Base-by-base conservation (phyloP, 2,888 invertebrate species). In the Lymantria dispar region DNA sequence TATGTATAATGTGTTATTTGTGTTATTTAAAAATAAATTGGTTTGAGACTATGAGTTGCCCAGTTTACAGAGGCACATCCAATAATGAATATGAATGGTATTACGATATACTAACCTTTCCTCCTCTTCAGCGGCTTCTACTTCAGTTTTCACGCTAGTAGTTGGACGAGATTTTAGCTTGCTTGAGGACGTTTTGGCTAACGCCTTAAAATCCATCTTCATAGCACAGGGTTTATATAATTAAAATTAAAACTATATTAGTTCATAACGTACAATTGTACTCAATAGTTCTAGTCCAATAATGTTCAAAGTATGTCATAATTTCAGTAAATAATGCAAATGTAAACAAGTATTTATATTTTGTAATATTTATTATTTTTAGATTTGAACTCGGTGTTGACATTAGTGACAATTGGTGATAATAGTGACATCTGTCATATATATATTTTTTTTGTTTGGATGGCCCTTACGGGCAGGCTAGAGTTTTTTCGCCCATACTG, bases 171-270 rank as follows among this genome's bases (percentile, higher is more conserved):
- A 61, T 38, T 62, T 61, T n/a, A 60, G 37, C 52, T 62, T 81
- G 31, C 52, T 39, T 64, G 76, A 74, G 42, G 54, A 12, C 3
- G 38, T 5, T 14, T 40, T 40, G 14, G 13, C 3, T 14, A 14
- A 0, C 1, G 40, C 55, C 74, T 79, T 87, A 50, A 61, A 71
- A 61, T 87, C 83, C 84, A 87, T 85, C 63, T 81, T 87, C 72
- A 74, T 71, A 70, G 69, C 68, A 73, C 63, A 64, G 57, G 56
- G 43, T 43, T 53, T 52, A 39, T 45, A 58, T 43, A 51, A 51
- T 62, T 47, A 62, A 52, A 56, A 48, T 12, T 54, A 61, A 15
- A 66, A 52, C 57, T 60, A 66, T 63, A 60, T 45, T 60, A 48
- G 48, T 36, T 58, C 60, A 63, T 59, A 43, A 51, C 47, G 8